Base-by-base conservation (phyloP, 2,113 vertebrate species). In the Todiramphus saurophagus region DNA sequence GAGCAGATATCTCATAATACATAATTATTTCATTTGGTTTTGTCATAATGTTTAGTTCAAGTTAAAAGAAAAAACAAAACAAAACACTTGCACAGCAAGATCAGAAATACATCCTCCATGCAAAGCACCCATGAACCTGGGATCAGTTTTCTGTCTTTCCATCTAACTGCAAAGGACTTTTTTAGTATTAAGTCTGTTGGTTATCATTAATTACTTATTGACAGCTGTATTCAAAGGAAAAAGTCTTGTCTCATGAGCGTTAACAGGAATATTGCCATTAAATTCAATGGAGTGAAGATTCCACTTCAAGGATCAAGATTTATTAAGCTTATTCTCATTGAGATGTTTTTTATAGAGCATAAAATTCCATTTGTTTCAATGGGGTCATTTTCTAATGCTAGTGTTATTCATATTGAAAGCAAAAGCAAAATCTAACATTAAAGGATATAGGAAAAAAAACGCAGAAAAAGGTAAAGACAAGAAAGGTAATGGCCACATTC, bases 21-120 rank as follows among this genome's bases (percentile, higher is more conserved):
- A 19, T 7, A 88, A 77, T 85, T 91, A 66, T 74, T 35, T 94
- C 82, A 67, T 31, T 93, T 93, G 79, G 90, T 92, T 91, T 67
- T 88, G 67, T 77, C 64, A 48, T 16, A 74, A 83, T 93, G 41
- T 86, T 94, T 90, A 77, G 28, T 39, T 92, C 31, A 69, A 81
- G 43, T 78, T 67, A 63, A 89, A 88, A 91, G 72, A 56, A 58
- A 4, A 31, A 35, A 66, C 31, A 33, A 33, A 58, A 58, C 31
- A 12, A 51, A 81, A 5, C 16, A 83, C 33, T 74, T 92, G 50
- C 59, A 83, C 44, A 88, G 41, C 84, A 94, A 62, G 55, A 80
- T 63, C 63, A 74, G 67, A 94, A 96, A 88, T 70, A 88, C 63
- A 88, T 73, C 14, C 16, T 83, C 51, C 25, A 35, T 50, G 41